Base-by-base conservation (phyloP, 1,140 invertebrate genomes). In the Mylabris phalerata region DNA sequence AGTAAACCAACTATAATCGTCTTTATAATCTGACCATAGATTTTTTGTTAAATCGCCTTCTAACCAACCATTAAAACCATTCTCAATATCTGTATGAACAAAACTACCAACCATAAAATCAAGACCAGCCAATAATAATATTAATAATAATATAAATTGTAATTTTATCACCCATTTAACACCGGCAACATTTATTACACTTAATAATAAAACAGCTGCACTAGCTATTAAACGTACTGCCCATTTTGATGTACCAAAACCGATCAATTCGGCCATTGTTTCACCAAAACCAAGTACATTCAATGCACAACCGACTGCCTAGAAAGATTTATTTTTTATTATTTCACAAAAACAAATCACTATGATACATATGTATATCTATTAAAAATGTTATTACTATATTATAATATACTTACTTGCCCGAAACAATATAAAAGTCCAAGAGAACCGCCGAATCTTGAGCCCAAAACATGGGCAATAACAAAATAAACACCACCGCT, bases 401-500 rank as follows among this genome's bases (percentile, higher is more conserved):
- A 19, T 1, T 19, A 19, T 19, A 19, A 19, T 19, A 57, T 26
- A 11, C 11, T 73, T 78, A 91, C 89, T 79, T 95, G 95, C 64
- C 94, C 95, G 80, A 98, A 97, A 73, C 93, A 95, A 73, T 98
- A 98, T 3, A 98, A 78, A 50, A 98, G 76, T 46, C 94, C 94
- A 11, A 98, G 79, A 47, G 94, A 86, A 11, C 92, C 93, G 6
- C 93, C 95, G 71, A 95, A 87, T 70, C 92, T 82, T 4, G 92
- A 92, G 40, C 95, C 95, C 7, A 98, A 76, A 3, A 97, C 94
- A 73, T 98, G 93, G 0, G 93, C 91, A 39, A 98, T 75, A 46
- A 98, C 79, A 76, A 96, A 96, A 76, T 98, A 98, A 10, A 98
- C 92, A 26, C 95, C 95, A 27, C 95, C 95, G 78, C 90, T 94